Conservation (phyloP, 2,888 invertebrate species). For the Podotricha telesiphe region DNA sequence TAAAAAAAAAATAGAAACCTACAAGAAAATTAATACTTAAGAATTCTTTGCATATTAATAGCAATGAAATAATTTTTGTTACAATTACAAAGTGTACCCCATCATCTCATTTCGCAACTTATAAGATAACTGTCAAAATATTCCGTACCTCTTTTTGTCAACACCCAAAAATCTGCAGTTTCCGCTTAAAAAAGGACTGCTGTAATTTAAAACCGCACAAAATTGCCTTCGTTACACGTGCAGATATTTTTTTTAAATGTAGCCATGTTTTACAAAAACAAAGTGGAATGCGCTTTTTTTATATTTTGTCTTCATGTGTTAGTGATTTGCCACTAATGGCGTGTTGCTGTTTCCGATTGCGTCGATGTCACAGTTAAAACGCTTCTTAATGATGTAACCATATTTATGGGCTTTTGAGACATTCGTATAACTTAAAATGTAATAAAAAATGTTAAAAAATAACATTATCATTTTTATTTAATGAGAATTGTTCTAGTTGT, state of each 20-base stretch:
- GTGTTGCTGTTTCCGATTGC: slow-evolving; percentile 66
- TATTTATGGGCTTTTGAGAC: slow-evolving; percentile 34
- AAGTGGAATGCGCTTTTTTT: slow-evolving; percentile 49
- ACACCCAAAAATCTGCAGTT: slow-evolving; percentile 68
- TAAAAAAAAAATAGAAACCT: too few relatives aligned
- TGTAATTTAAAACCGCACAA: slow-evolving; percentile 78
- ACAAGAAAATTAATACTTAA: too few relatives aligned
- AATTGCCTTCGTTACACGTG: slow-evolving; percentile 72
- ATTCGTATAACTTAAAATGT: background rate
- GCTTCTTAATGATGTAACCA: slow-evolving; percentile 23
- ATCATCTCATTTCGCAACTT: slow-evolving; percentile 35
- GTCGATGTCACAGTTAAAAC: slow-evolving; percentile 49
- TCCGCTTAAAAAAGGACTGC: slow-evolving; percentile 75
- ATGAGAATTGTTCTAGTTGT: too few relatives aligned
- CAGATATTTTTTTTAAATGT: slow-evolving; percentile 64
- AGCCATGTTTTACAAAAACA: slow-evolving; percentile 59
- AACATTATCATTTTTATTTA: too few relatives aligned
- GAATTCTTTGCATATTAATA: background rate
- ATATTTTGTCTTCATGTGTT: slow-evolving; percentile 69
- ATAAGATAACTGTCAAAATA: slow-evolving; percentile 55
- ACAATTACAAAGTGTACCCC: background rate
- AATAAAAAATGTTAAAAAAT: too few relatives aligned
- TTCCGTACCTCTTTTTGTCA: slow-evolving; percentile 57
- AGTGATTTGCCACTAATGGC: slow-evolving; percentile 77
- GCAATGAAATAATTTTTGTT: background rate